Percentiles rank a stretch among this genome's conserved stretches.
Evolutionary conservation across 1,140 invertebrate genomes (phyloP).

Genomic region (Drosophila lowei): DNA sequence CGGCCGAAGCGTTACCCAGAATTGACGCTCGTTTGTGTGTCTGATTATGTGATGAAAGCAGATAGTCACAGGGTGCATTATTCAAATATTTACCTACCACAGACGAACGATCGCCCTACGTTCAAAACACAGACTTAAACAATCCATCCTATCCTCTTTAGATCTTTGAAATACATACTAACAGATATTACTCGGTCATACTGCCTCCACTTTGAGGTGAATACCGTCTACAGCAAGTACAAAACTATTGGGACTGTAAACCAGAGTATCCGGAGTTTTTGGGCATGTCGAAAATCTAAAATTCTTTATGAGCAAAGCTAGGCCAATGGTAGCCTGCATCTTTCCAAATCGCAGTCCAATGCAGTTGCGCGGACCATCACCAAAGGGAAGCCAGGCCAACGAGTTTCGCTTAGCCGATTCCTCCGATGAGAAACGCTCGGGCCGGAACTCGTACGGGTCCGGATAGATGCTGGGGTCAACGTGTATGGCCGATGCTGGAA

Average conservation of each 20-base stretch:
- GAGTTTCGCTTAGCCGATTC: conserved; percentile 80
- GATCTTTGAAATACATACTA: too few species aligned
- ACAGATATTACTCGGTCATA: conserved; percentile 4
- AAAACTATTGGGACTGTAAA: conserved; percentile 37
- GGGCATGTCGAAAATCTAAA: conserved; percentile 69
- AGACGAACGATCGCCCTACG: too few species aligned
- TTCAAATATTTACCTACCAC: too few species aligned
- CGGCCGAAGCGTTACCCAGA: too few species aligned
- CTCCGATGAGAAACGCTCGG: conserved; percentile 84
- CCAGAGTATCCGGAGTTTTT: conserved; percentile 48
- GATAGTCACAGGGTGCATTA: too few species aligned
- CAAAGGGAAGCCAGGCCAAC: conserved; percentile 86
- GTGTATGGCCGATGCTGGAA: conserved; percentile 86
- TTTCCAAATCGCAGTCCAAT: conserved; percentile 83
- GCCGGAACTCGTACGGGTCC: conserved; percentile 85
- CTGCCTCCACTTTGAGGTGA: conserved; percentile 41
- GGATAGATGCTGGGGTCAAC: conserved; percentile 84
- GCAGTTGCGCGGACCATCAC: conserved; percentile 85
- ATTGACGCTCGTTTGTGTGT: too few species aligned
- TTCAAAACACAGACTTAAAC: not conserved
- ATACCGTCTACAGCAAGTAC: conserved; percentile 37
- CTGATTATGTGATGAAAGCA: too few species aligned
- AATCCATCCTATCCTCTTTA: not conserved
- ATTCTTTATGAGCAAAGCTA: conserved; percentile 78
- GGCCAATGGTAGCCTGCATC: conserved; percentile 82